Base-by-base conservation (phyloP, 2,888 invertebrate species). In the Pyrrhia umbra region DNA sequence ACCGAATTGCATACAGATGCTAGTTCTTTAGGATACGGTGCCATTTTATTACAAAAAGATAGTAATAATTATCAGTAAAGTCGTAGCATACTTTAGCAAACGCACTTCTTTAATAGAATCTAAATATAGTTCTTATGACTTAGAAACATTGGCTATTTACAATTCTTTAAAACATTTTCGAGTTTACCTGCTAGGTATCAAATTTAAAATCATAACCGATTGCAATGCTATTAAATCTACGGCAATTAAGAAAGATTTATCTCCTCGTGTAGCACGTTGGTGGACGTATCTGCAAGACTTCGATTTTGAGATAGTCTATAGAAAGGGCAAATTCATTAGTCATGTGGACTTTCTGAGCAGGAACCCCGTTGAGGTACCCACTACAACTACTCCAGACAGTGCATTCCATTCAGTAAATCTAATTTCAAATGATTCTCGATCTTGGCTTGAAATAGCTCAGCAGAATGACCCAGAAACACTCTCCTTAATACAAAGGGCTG, bases 151-250 rank as follows among this genome's bases (percentile, higher is more conserved):
- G 6, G 21, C 43, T 3, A 23, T 45, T 6, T 21, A 23, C 13
- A 6, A 23, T n/a, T 21, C 43, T 1, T 23, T 45, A 8, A 45
- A 45, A 15, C 43, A 45, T 15, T 45, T 45, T 8, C 21, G 43
- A 6, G n/a, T 23, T n/a, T 45, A n/a, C 4, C 40, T 57, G 10
- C 27, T 40, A 15, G 47, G 47, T 0, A 47, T 47, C 27, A 6
- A 13, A 2, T 57, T 57, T 20, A 58, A 49, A 6, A 21, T 57
- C 3, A n/a, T 50, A 2, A 58, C 49, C 0, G 58, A 58, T 42
- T 58, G 58, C 15, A 58, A 58, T 15, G 49, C 58, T 9, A 13
- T 58, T 21, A 49, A 50, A 10, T 18, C 58, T 3, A 30, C 49
- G 4, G 8, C 10, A 8, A 2, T 20, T 21, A 50, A 58, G n/a